These are phyloP conservation scores for Cheilosia soror DNA, from an alignment of 2,888 invertebrate genomes.

Conservation along the genomic window DNA sequence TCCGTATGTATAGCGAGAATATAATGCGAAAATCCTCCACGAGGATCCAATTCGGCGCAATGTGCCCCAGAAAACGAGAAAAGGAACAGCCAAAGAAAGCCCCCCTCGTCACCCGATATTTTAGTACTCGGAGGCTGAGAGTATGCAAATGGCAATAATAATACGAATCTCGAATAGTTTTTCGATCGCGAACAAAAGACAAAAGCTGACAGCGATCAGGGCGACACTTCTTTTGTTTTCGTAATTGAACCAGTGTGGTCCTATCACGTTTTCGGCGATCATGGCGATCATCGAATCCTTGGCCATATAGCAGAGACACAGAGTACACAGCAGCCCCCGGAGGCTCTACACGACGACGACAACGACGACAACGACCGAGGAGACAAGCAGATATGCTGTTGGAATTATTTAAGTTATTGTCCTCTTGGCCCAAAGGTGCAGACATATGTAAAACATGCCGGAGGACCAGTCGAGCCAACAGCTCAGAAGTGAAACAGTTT, in stretches of 20 bases:
- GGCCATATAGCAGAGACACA: slow-evolving; percentile 16
- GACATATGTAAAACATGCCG: slow-evolving; percentile 83
- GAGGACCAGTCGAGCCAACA: slow-evolving; percentile 78
- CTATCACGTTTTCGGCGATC: slow-evolving; percentile 77
- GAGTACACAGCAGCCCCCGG: slow-evolving; percentile 37
- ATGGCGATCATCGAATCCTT: slow-evolving; percentile 73
- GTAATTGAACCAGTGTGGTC: slow-evolving; percentile 83
- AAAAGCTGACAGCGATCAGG: slow-evolving; percentile 77
- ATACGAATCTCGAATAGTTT: slow-evolving; percentile 74
- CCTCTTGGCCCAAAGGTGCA: slow-evolving; percentile 79
- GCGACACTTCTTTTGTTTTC: slow-evolving; percentile 78
- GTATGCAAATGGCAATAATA: slow-evolving; percentile 75
- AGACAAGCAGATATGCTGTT: slow-evolving; percentile 77
- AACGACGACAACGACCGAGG: slow-evolving; percentile 56
- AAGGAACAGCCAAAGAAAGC: background rate
- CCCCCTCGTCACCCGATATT: slow-evolving; percentile 15
- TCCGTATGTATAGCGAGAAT: slow-evolving; percentile 12
- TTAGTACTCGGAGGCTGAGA: slow-evolving; percentile 29
- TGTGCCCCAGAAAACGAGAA: slow-evolving; percentile 29
- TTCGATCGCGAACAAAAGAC: slow-evolving; percentile 75
- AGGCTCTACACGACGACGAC: slow-evolving; percentile 44
- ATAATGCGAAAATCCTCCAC: slow-evolving; percentile 38
- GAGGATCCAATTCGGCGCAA: slow-evolving; percentile 59
- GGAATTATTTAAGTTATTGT: slow-evolving; percentile 80
- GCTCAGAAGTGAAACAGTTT: slow-evolving; percentile 73